Conservation (phyloP, 2,113 vertebrate species). For the Trachemys scripta region DNA sequence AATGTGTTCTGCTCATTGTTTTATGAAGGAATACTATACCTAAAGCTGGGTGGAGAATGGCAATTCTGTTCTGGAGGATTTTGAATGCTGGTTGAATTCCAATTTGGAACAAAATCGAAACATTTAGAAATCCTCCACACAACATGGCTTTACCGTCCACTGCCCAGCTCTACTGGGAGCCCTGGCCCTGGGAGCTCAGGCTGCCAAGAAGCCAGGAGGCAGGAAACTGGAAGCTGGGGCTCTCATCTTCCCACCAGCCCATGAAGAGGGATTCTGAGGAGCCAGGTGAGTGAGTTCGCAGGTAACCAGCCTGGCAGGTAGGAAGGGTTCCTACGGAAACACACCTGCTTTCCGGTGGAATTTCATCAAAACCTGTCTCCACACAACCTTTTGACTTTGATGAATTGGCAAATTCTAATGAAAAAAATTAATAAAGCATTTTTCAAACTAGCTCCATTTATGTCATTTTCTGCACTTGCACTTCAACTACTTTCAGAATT, state of each 20-base stretch:
- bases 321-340: neutral
- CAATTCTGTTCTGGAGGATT: neutral
- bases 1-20: neutral
- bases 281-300: neutral
- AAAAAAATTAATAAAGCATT: no score
- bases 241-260: neutral
- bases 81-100: neutral
- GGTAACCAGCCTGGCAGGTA: neutral
- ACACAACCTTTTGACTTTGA: neutral
- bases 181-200: neutral
- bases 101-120: neutral
- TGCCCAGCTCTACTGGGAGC: neutral
- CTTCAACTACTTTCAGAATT: neutral
- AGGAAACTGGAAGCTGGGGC: neutral
- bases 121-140: neutral
- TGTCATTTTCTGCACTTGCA: neutral
- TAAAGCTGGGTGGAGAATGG: neutral
- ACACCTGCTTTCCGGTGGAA: neutral
- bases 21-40: neutral
- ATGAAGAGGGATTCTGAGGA: neutral
- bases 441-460: neutral
- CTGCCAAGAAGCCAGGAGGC: neutral
- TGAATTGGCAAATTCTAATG: neutral
- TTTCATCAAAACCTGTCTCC: neutral
- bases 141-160: neutral